Evolutionary conservation across 2,888 invertebrate genomes (phyloP).

Genomic region (Diabrotica balteata): DNA sequence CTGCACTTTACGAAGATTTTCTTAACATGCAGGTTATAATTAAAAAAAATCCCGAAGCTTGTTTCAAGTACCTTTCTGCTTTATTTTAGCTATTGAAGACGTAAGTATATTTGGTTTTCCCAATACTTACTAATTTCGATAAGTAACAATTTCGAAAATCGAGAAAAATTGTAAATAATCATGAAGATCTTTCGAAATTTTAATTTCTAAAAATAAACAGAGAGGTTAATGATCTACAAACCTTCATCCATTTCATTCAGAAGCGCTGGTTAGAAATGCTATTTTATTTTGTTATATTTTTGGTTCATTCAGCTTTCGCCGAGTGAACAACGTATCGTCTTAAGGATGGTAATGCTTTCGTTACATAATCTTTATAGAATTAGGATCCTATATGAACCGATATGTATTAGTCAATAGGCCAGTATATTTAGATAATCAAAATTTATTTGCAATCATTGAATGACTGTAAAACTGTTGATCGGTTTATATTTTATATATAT

Average conservation of each 20-base stretch:
- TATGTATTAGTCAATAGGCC: too few species aligned
- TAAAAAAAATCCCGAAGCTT: too few species aligned
- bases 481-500: too few species aligned
- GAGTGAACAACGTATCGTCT: conserved; percentile 28
- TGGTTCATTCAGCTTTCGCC: conserved; percentile 38
- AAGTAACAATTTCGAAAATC: conserved; percentile 10
- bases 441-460: too few species aligned
- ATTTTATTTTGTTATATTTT: conserved; percentile 35
- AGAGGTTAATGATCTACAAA: conserved; percentile 28
- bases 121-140: conserved; percentile 6
- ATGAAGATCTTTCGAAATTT: conserved; percentile 28
- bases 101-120: too few species aligned
- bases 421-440: too few species aligned
- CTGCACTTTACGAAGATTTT: too few species aligned
- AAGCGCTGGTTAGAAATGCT: conserved; percentile 24
- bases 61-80: too few species aligned
- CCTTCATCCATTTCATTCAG: conserved; percentile 31
- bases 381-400: neutral
- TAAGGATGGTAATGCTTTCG: conserved; percentile 8
- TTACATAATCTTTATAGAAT: conserved; percentile 14
- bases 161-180: conserved; percentile 14
- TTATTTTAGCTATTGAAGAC: too few species aligned
- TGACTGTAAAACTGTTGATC: too few species aligned
- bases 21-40: too few species aligned
- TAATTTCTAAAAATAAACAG: conserved; percentile 29